Conservation (phyloP, 2,113 vertebrate genomes). For the Campylomormyrus tamandua region DNA sequence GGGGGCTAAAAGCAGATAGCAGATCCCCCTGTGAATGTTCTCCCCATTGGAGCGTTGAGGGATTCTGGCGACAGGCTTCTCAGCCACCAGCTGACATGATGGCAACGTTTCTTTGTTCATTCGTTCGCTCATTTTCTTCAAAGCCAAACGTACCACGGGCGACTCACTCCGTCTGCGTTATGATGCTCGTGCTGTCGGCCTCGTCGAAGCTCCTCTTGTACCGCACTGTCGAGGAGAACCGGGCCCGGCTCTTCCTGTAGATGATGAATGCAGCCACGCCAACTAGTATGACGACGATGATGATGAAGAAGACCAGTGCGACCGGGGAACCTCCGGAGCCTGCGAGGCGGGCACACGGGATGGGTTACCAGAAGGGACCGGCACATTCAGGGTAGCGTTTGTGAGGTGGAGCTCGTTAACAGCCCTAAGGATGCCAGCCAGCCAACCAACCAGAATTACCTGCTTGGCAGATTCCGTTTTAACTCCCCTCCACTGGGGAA, state of each 20-base stretch:
- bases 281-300: constrained; percentile 54
- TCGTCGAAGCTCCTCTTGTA: constrained; percentile 79
- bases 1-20: neutral
- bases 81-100: neutral
- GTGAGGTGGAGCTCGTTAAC: neutral
- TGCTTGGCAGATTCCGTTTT: neutral
- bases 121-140: neutral
- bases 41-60: neutral
- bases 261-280: constrained; percentile 53
- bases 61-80: neutral
- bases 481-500: neutral
- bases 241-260: constrained; percentile 62
- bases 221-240: constrained; percentile 65
- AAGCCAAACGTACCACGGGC: neutral
- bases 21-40: neutral
- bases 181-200: constrained; percentile 68
- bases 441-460: neutral
- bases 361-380: neutral
- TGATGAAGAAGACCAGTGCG: constrained; percentile 62
- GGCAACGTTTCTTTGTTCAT: neutral
- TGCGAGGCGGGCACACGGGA: constrained; percentile 33
- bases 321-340: constrained; percentile 60
- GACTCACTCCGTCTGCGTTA: constrained; percentile 51
- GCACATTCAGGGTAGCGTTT: neutral
- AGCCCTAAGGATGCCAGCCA: neutral